These are phyloP conservation scores for Paramisgurnus dabryanus DNA, from an alignment of 2,113 vertebrate genomes.

Conservation along the genomic window DNA sequence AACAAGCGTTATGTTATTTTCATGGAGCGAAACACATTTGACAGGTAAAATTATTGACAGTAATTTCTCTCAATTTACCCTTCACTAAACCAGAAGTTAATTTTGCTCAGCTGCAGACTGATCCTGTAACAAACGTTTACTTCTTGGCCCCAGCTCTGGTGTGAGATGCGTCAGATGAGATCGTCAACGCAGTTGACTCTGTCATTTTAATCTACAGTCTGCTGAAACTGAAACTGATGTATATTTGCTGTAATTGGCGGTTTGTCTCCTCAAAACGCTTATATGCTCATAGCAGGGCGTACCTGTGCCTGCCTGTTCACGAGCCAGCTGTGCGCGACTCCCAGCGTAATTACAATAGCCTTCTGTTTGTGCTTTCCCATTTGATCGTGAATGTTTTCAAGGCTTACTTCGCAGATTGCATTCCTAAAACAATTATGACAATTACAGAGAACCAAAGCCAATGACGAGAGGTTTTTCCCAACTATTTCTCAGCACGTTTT, in stretches of 20 bases:
- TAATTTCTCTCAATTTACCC: no score
- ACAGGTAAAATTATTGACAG: no score
- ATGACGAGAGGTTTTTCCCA: constrained; percentile 18
- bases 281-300: neutral
- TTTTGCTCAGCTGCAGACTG: neutral
- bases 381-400: constrained; percentile 1
- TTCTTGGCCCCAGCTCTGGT: neutral
- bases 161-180: neutral
- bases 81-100: no score
- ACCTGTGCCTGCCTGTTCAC: neutral
- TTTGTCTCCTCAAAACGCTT: neutral
- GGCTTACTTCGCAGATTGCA: neutral
- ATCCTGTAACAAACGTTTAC: neutral
- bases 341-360: constrained; percentile 14
- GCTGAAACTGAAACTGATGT: neutral
- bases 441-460: constrained; percentile 8
- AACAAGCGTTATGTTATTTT: no score
- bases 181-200: neutral
- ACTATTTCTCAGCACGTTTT: constrained; percentile 5
- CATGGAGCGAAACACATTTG: no score
- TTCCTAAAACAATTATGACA: neutral
- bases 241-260: constrained; percentile 30
- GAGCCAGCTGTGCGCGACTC: neutral
- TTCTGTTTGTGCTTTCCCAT: neutral
- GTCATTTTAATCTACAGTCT: neutral